Conservation (phyloP, 2,797 vertebrate genomes). For the Sebastes cheni region DNA sequence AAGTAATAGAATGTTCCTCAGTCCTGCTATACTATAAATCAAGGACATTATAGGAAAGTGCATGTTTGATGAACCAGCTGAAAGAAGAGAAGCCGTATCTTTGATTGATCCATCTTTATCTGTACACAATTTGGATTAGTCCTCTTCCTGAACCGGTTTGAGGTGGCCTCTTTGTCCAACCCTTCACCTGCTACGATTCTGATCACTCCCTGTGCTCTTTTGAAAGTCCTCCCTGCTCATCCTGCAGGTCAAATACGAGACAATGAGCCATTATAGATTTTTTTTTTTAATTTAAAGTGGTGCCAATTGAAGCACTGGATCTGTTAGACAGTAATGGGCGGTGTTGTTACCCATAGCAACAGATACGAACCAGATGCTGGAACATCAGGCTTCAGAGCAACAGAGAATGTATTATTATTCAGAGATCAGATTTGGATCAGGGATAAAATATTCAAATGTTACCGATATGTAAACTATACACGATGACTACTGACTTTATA, state of each 20-base stretch:
- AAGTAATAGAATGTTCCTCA: neutral
- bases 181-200: too few species aligned
- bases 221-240: too few species aligned
- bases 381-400: neutral
- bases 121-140: too few species aligned
- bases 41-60: neutral
- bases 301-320: neutral
- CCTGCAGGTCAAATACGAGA: neutral
- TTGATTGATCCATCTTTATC: too few species aligned
- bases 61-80: too few species aligned
- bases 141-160: too few species aligned
- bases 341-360: slow-evolving; percentile 5
- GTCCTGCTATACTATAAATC: neutral
- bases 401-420: neutral
- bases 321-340: neutral
- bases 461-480: neutral
- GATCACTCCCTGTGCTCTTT: neutral
- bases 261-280: neutral
- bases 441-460: neutral
- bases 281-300: neutral
- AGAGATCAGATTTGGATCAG: neutral
- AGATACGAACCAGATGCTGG: neutral
- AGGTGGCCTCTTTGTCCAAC: too few species aligned
- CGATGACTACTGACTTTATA: neutral
- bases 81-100: too few species aligned